Base-by-base conservation (phyloP, 2,797 vertebrate species). In the Galago senegalensis region DNA sequence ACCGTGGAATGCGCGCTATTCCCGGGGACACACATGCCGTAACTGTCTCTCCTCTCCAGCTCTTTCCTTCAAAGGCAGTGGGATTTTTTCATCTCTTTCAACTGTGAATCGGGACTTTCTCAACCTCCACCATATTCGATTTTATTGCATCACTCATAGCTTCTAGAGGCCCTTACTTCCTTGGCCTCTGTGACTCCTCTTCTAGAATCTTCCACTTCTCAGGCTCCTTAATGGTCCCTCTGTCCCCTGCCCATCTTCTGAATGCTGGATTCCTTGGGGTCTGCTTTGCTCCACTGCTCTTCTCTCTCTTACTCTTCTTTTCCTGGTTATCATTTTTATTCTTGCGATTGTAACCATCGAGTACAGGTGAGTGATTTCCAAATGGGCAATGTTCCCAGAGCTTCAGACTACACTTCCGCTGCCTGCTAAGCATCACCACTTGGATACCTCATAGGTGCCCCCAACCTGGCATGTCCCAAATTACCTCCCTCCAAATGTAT, bases 291-390 rank as follows among this genome's bases (percentile, higher is more conserved):
- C 34, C n/a, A 17, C 12, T 6, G 10, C 20, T 75, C 31, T 53
- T 61, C n/a, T 65, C 40, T 40, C 9, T 73, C 53, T 12, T 13
- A 27, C 29, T 34, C 14, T 43, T 29, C n/a, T 82, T 56, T 65
- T 27, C 58, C 31, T 23, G n/a, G 3, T 72, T 37, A 20, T 70
- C 17, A 58, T 37, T 43, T 87, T 46, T 40, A 7, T n/a, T 73
- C 90, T 77, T 0, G 1, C 18, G 49, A 49, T n/a, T 23, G 2
- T 70, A 49, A 65, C 9, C 14, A 14, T 40, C 0, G 0, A 0
- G 0, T 17, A 3, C 1, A 27, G 4, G 31, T 46, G 25, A 18
- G 49, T 61, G 76, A 46, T 82, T 82, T 93, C 56, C 58, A 89
- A 49, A 60, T 31, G 14, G 40, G 77, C 6, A 7, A 13, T 16